Base-by-base conservation (phyloP, 2,888 invertebrate species). In the Oxyteleia sp. region DNA sequence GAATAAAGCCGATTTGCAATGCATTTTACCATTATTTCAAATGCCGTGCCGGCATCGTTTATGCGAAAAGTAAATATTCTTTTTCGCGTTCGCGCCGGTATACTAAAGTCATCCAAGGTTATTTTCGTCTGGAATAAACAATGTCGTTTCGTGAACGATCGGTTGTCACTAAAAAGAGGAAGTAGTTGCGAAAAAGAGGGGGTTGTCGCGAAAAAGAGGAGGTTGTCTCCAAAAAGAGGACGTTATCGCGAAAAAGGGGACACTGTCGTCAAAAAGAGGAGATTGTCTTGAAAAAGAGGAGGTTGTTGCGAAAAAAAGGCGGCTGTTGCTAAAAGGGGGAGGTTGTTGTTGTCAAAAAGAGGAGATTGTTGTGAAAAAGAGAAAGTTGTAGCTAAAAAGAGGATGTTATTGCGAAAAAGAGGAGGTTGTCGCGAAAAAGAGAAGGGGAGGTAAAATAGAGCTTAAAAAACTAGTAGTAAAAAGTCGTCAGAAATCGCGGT, bases 1-100 rank as follows among this genome's bases (percentile, higher is more conserved):
- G n/a, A n/a, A n/a, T n/a, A 86, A 87, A 87, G 87, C 87, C 89
- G 90, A 90, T 89, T 91, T 91, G 87, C 88, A 85, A 85, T 75
- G 85, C 85, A 88, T 90, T 88, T 84, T 81, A 55, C 84, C 63
- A 84, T 82, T 82, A 82, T 86, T 84, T 78, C 84, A 41, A 83
- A 84, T 69, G 47, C 72, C 84, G 71, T 45, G 81, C 41, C 68
- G 68, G 59, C 63, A 59, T 78, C 64, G 80, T 84, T 76, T 76
- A 74, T 74, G 76, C 63, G 59, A 53, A 84, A 80, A 71, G 76
- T 76, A 84, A 84, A 84, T 84, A 80, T 84, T 80, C 80, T 80
- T 84, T 76, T 71, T 57, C 71, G 80, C 75, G 69, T 63, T 59
- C 43, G 51, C 57, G 18, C 15, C 23, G 63, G 43, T 45, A 61